These are phyloP conservation scores for Clamator glandarius DNA, from an alignment of 2,797 vertebrate genomes.

Conservation along the genomic window DNA sequence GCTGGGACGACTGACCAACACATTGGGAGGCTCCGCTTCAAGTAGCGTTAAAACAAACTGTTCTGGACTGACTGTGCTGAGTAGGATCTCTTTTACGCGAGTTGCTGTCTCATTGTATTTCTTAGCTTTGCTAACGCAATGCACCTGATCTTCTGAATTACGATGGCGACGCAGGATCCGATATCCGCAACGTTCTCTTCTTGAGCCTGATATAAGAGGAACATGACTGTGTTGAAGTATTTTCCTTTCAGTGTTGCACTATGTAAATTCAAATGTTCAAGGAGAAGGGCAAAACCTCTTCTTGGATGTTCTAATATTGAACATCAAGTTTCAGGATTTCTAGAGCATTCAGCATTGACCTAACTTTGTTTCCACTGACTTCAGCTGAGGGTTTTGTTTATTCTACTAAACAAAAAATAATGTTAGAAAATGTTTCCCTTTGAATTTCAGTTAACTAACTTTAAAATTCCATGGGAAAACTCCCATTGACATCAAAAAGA, in stretches of 20 bases:
- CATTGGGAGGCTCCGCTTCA: constrained; percentile 92
- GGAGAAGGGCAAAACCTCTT: neutral
- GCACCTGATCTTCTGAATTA: constrained; percentile 70
- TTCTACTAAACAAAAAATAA: neutral
- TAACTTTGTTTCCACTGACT: neutral
- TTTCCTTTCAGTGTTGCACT: neutral
- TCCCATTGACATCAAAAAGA: neutral
- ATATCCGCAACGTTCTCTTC: constrained; percentile 91
- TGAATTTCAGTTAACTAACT: neutral
- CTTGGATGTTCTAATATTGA: neutral
- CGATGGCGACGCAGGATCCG: constrained; percentile 84
- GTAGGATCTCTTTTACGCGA: constrained; percentile 69
- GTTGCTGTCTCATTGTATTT: constrained; percentile 28
- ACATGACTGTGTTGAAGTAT: neutral
- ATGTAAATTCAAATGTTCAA: neutral
- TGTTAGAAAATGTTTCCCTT: neutral
- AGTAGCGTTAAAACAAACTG: constrained; percentile 90
- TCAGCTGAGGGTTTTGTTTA: neutral
- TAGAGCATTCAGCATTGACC: neutral
- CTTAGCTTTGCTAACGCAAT: constrained; percentile 69
- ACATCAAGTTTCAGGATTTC: neutral
- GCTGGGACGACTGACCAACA: constrained; percentile 88
- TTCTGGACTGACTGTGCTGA: constrained; percentile 81
- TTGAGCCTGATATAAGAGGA: constrained; percentile 78
- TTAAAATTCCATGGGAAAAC: neutral